Conservation (phyloP, 2,797 vertebrate genomes). For the Coilia nasus region DNA sequence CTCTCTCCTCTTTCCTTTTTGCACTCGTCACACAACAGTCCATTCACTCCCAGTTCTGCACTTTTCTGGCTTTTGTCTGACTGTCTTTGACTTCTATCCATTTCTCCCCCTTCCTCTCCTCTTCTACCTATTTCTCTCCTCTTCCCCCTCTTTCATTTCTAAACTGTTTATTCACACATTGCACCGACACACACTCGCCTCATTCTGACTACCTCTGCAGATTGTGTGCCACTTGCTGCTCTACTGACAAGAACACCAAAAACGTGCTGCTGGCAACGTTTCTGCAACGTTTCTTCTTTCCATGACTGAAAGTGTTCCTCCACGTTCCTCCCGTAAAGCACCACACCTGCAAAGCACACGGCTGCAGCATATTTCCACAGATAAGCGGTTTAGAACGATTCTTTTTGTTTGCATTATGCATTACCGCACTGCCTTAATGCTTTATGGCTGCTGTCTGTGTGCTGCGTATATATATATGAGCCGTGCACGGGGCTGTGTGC, state of each 20-base stretch:
- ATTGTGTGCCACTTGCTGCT: not conserved
- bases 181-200: not conserved
- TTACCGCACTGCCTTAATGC: not conserved
- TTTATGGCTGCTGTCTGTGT: not conserved
- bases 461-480: not conserved
- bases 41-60: no score
- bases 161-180: not conserved
- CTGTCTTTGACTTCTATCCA: no score
- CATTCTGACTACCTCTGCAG: not conserved
- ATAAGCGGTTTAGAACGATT: not conserved
- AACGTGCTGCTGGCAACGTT: no score
- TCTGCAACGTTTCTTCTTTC: not conserved
- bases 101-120: constrained; percentile 23
- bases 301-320: not conserved
- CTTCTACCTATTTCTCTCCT: constrained; percentile 2
- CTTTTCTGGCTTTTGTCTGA: no score
- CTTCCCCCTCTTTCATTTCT: constrained; percentile 33
- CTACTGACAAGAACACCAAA: not conserved
- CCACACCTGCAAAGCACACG: not conserved
- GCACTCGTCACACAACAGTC: no score
- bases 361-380: not conserved
- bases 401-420: not conserved
- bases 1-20: not conserved
- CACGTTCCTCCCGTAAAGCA: not conserved
- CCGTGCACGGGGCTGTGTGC: not conserved